Evolutionary conservation across 2,113 vertebrate species (phyloP).

Genomic region (Phrynosoma platyrhinos): DNA sequence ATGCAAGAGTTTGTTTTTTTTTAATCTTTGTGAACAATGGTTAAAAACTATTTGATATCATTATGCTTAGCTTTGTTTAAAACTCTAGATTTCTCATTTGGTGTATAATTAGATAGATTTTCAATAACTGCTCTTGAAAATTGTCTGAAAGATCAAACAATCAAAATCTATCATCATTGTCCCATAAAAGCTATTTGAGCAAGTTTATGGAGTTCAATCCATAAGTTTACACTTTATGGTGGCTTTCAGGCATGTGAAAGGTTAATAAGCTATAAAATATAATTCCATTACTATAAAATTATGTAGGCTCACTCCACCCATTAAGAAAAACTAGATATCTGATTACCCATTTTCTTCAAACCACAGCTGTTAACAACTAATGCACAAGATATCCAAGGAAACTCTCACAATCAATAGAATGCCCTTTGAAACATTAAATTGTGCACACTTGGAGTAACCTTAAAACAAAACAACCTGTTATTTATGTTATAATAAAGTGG

Average conservation of each 20-base stretch:
- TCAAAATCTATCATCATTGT: neutral
- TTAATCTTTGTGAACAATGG: no score
- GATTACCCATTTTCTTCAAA: slow-evolving; percentile 20
- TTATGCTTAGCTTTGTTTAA: neutral
- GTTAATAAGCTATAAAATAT: slow-evolving; percentile 21
- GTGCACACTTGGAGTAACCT: neutral
- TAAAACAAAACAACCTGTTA: slow-evolving; percentile 38
- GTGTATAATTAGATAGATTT: neutral
- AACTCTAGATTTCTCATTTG: neutral
- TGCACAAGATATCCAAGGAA: neutral
- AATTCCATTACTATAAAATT: neutral
- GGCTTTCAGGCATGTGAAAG: neutral
- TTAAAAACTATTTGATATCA: neutral
- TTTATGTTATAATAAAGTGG: slow-evolving; percentile 41
- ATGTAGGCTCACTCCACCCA: neutral
- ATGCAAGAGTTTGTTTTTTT: no score
- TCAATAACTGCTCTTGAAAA: slow-evolving; percentile 12
- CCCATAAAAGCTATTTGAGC: slow-evolving; percentile 4
- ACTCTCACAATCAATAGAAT: slow-evolving; percentile 13
- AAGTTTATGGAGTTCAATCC: neutral
- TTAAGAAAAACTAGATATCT: slow-evolving; percentile 28
- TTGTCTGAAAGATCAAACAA: neutral
- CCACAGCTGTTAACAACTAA: neutral
- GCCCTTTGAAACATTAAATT: slow-evolving; percentile 25
- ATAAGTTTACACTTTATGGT: neutral